These are phyloP conservation scores for Pluvialis apricaria DNA, from an alignment of 2,113 vertebrate species.

Conservation along the genomic window DNA sequence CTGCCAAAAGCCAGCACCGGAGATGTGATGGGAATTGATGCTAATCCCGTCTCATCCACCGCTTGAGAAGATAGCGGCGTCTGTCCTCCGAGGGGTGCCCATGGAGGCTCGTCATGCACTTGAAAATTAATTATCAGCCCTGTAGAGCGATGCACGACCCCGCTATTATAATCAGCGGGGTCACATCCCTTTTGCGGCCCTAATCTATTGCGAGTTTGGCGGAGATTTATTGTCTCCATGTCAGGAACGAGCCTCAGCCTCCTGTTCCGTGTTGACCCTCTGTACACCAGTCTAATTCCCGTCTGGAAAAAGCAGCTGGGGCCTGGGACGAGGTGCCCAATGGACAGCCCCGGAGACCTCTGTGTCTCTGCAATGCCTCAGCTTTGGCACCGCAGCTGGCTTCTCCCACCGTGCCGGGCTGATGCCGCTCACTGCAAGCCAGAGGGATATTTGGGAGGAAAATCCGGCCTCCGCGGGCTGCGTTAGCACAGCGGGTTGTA, in stretches of 20 bases:
- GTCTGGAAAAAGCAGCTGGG: background rate
- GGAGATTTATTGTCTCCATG: slow-evolving; percentile 37
- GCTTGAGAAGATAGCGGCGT: background rate
- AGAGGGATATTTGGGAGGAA: background rate
- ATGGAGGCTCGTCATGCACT: background rate
- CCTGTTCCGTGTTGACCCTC: background rate
- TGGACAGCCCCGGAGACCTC: no score
- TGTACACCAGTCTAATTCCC: background rate
- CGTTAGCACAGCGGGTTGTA: accelerated
- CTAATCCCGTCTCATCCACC: background rate
- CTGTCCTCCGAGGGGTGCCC: background rate
- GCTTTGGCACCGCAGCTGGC: no score
- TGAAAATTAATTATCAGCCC: slow-evolving; percentile 64
- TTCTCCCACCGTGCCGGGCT: background rate
- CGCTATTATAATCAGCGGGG: slow-evolving; percentile 49
- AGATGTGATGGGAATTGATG: slow-evolving; percentile 19
- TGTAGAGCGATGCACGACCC: background rate
- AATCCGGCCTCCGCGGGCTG: background rate
- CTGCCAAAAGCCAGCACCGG: accelerated
- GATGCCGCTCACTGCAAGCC: background rate
- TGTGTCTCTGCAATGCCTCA: no score
- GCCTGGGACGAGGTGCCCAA: background rate
- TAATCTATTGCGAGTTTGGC: background rate
- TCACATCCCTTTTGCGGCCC: slow-evolving; percentile 7
- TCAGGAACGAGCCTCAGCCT: background rate